Base-by-base conservation (phyloP, 2,113 vertebrate genomes). In the Apodemus speciosus region DNA sequence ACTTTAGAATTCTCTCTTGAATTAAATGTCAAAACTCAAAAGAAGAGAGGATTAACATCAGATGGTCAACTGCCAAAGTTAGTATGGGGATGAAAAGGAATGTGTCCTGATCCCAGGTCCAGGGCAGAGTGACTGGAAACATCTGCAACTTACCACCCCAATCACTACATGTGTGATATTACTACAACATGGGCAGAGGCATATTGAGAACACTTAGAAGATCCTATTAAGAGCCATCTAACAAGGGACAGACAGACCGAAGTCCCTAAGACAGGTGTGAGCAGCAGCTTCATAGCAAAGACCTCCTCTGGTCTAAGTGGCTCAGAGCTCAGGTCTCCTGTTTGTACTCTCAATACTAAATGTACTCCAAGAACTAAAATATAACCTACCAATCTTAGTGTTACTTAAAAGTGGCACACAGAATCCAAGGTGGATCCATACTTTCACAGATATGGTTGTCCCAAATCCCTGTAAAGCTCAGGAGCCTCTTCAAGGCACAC, bases 401-500 rank as follows among this genome's bases (percentile, higher is more conserved):
- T 75, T 96, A 95, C 79, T 97, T 81, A 85, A 97, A 71, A 62
- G 64, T 64, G 62, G 35, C 56, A 38, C 66, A 53, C 69, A 81
- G 96, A 95, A 94, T 94, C 60, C 94, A 94, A 94, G 71, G 53
- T 18, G 90, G 90, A 79, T 94, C 77, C 96, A 91, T 92, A 95
- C 95, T 96, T 95, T 58, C 95, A 72, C 6, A 16, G 96, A 94
- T 96, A 91, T 77, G 73, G 92, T 49, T 93, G 73, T 11, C 71
- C 83, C 87, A 77, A 43, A 75, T 92, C 30, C 95, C 75, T 72
- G 77, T 79, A 95, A 90, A 90, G 88, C 96, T 95, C 89, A 38
- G 51, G 93, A 94, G 94, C 88, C 80, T 97, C 95, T 96, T 27
- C 81, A 35, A 88, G 93, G 86, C 88, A 73, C 58, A 32, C 89